Evolutionary conservation across 2,888 invertebrate species (phyloP), one percentile per base, ranked within the genome.

Genomic region (Torymus texanus): DNA sequence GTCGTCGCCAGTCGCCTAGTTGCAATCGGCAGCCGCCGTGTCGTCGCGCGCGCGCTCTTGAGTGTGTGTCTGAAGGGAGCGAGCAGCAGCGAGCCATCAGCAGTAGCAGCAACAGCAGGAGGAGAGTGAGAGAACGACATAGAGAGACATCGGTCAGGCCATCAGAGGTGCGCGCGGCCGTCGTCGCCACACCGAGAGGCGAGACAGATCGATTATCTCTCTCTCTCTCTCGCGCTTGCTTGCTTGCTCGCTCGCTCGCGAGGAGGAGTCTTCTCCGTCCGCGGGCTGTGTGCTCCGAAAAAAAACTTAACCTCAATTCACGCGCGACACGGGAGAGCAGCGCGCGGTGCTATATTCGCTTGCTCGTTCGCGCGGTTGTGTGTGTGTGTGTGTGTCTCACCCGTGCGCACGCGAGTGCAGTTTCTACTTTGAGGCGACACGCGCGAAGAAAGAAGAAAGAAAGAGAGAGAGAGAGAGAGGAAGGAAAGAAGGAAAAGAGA

Each of bases 241-340:
- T 1, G 5, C 41, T 41, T 8, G 41, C 41, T 41, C 5, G 5
- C 41, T 41, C 41, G 41, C 41, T 29, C 29, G 29, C 29, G 29
- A 29, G 29, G 29, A 41, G 41, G 41, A 41, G 41, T 41, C 41
- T 8, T 41, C 41, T 41, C 41, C 41, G 41, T 41, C 41, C 41
- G 41, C 2, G 65, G 62, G 41, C 41, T 41, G 41, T 8, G 41
- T 8, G 41, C 41, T 41, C 41, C 18, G 50, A 11, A 74, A 66
- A 74, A 63, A 63, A 71, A 77, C 71, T 77, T 77, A 77, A 77
- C 77, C 77, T 77, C 77, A 77, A 71, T 71, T 65, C 71, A 41
- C 41, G 41, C 21, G 21, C 18, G 18, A n/a, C 10, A 13, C 3
- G 18, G 4, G 61, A 18, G 18, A 18, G 61, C 10, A 13, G 24